These are phyloP conservation scores for Dipodomys spectabilis DNA, from an alignment of 2,113 vertebrate species.

Conservation along the genomic window DNA sequence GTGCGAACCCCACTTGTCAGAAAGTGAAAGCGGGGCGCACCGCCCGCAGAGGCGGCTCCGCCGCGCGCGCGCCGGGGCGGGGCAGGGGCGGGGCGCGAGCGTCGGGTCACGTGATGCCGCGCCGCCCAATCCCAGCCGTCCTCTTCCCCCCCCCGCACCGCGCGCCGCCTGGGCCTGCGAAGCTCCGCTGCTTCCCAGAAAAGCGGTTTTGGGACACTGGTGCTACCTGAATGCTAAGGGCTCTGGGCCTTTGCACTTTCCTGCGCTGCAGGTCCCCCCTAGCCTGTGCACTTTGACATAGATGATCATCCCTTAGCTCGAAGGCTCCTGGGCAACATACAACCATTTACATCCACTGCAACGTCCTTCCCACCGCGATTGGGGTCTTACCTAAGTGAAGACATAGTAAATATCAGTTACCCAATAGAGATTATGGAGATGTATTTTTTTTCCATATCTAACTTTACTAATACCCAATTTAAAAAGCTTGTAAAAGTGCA, in stretches of 20 bases:
- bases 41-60: fast-evolving
- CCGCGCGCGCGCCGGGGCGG: fast-evolving
- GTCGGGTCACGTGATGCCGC: conserved; percentile 43
- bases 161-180: not conserved
- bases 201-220: not conserved
- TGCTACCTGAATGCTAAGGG: not conserved
- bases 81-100: not conserved
- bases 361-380: not conserved
- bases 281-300: not conserved
- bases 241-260: not conserved
- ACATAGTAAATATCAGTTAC: too few relatives aligned
- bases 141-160: not conserved
- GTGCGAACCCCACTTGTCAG: not conserved
- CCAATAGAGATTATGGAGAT: too few relatives aligned
- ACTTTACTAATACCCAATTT: too few relatives aligned
- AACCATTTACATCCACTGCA: not conserved
- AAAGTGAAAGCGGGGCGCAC: conserved; percentile 70
- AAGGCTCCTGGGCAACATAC: not conserved
- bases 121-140: not conserved
- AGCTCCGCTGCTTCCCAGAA: not conserved
- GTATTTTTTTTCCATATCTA: too few relatives aligned
- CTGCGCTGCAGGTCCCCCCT: too few relatives aligned
- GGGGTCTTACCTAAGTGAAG: too few relatives aligned
- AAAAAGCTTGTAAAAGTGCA: too few relatives aligned
- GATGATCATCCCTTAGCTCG: not conserved